phyloP scores from a whole-genome alignment of 2,888 invertebrate species.

The Tipula lateralis region DNA sequence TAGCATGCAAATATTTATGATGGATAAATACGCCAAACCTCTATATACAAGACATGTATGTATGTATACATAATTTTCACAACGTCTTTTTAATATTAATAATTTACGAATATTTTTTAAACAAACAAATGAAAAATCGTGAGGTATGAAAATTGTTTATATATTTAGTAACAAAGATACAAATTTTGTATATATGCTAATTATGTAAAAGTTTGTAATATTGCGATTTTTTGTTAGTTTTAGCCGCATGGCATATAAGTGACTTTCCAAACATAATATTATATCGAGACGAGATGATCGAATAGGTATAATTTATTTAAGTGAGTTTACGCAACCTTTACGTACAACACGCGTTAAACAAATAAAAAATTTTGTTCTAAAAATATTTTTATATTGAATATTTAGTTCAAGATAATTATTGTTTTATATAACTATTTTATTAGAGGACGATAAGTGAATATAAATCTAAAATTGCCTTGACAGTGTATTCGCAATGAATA shows the following conservation, averaged over 20 bases:
- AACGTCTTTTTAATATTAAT: background rate
- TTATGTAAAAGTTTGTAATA: background rate
- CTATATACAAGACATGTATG: background rate
- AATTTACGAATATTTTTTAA: background rate
- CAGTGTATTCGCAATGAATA: background rate
- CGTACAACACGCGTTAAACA: background rate
- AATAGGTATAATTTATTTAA: background rate
- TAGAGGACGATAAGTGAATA: background rate
- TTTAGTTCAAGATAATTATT: constrained; percentile 9
- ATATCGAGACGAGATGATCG: background rate
- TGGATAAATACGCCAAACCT: background rate
- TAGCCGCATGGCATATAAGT: background rate
- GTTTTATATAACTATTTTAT: background rate
- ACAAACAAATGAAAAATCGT: background rate
- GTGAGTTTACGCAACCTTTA: background rate
- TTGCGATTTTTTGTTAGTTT: background rate
- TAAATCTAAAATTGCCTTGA: background rate
- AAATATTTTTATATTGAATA: background rate
- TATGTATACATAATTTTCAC: background rate
- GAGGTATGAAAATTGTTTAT: background rate
- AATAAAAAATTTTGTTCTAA: background rate
- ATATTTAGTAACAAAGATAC: background rate
- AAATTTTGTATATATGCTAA: background rate
- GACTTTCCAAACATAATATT: background rate
- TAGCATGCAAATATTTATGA: background rate